phyloP scores from a whole-genome alignment of 2,113 vertebrate species.

The Pollachius pollachius region DNA sequence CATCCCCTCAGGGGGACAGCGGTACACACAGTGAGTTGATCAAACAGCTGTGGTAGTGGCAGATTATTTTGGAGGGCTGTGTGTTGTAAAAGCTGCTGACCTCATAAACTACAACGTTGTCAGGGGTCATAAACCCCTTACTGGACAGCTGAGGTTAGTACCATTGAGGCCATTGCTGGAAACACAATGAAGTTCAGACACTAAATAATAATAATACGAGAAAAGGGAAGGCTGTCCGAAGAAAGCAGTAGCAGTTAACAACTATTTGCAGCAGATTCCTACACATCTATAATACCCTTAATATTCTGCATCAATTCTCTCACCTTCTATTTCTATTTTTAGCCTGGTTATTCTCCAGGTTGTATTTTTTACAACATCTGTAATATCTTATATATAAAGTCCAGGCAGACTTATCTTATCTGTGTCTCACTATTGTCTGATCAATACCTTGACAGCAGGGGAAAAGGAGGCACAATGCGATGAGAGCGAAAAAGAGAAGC shows the following conservation, averaged over 20 bases:
- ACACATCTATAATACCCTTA: too few relatives aligned
- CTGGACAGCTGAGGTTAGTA: slow-evolving; percentile 47
- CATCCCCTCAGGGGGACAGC: too few relatives aligned
- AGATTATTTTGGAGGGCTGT: slow-evolving; percentile 59
- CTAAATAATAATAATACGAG: neutral
- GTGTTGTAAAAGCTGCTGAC: slow-evolving; percentile 63
- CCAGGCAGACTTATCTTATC: too few relatives aligned
- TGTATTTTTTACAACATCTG: too few relatives aligned
- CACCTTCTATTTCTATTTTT: too few relatives aligned
- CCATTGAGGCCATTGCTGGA: slow-evolving; percentile 14
- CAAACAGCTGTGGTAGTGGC: slow-evolving; percentile 51
- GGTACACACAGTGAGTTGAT: slow-evolving; percentile 37
- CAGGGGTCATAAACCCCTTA: slow-evolving; percentile 50
- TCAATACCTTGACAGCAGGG: neutral
- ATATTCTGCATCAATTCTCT: too few relatives aligned
- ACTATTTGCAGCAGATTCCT: too few relatives aligned
- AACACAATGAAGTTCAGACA: neutral
- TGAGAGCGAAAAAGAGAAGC: neutral
- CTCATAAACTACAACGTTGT: slow-evolving; percentile 64
- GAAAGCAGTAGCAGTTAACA: too few relatives aligned
- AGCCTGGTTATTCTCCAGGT: too few relatives aligned
- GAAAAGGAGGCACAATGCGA: slow-evolving; percentile 11
- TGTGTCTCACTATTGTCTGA: too few relatives aligned
- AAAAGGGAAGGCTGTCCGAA: too few relatives aligned
- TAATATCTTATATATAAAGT: too few relatives aligned